Conservation (phyloP, 2,113 vertebrate species). For the Peromyscus polionotus region DNA sequence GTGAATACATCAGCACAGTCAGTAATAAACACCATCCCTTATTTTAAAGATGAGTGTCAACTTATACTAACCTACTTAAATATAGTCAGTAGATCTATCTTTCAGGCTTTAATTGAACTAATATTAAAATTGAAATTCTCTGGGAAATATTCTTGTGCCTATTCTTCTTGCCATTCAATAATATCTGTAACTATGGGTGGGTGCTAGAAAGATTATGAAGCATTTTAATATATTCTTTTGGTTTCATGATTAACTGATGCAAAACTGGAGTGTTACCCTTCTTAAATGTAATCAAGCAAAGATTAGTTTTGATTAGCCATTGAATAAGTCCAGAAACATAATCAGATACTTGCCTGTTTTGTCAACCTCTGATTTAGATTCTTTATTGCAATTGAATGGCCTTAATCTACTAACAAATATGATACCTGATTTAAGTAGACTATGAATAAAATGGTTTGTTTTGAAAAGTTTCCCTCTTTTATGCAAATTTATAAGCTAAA, state of each 20-base stretch:
- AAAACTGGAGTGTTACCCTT: constrained; percentile 83
- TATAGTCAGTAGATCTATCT: constrained; percentile 65
- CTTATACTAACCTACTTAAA: constrained; percentile 18
- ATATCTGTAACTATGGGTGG: constrained; percentile 85
- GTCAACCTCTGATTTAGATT: constrained; percentile 83
- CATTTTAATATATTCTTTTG: constrained; percentile 83
- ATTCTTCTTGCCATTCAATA: constrained; percentile 78
- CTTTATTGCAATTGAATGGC: constrained; percentile 83
- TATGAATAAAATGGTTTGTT: constrained; percentile 69
- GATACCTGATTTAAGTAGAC: constrained; percentile 81
- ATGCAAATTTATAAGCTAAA: constrained; percentile 44
- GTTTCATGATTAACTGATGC: constrained; percentile 88
- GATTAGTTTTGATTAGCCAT: constrained; percentile 90
- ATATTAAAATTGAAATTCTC: constrained; percentile 59
- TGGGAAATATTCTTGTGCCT: constrained; percentile 52
- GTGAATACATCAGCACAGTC: not conserved
- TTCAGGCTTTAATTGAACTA: constrained; percentile 48
- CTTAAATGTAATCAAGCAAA: constrained; percentile 88
- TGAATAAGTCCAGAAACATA: constrained; percentile 88
- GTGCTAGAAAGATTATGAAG: constrained; percentile 72
- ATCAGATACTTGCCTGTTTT: constrained; percentile 88
- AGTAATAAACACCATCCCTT: not conserved
- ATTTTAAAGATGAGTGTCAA: not conserved
- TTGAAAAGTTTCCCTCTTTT: constrained; percentile 69
- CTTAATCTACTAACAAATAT: constrained; percentile 84